Evolutionary conservation across 1,140 invertebrate species (phyloP).

Genomic region (Tetranychus urticae): DNA sequence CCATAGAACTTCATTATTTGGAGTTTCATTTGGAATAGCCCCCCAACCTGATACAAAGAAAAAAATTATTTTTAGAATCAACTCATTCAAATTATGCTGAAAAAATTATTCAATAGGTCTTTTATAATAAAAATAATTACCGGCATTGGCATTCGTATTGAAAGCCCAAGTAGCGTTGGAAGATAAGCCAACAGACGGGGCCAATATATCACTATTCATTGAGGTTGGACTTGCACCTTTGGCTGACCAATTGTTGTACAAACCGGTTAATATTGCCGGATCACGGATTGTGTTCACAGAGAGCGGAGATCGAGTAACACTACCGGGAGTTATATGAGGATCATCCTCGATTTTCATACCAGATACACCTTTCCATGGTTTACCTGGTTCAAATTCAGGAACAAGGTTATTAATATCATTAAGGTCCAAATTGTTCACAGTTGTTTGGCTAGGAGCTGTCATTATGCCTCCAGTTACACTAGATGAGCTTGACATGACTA

Average conservation of each 20-base stretch:
- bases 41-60: not conserved
- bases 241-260: constrained; percentile 35
- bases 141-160: constrained; percentile 33
- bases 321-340: constrained; percentile 84
- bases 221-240: constrained; percentile 21
- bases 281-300: constrained; percentile 22
- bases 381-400: constrained; percentile 91
- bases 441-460: not conserved
- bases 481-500: too few species aligned
- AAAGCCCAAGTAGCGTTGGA: constrained; percentile 64
- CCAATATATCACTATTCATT: constrained; percentile 24
- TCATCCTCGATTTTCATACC: constrained; percentile 93
- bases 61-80: constrained; percentile 6
- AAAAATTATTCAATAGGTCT: constrained; percentile 14
- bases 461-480: not conserved
- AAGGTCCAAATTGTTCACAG: not conserved
- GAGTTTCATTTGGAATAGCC: not conserved
- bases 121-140: constrained; percentile 20
- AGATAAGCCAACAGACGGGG: constrained; percentile 37
- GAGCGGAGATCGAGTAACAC: constrained; percentile 63
- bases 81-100: constrained; percentile 19
- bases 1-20: constrained; percentile 10
- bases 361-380: constrained; percentile 74
- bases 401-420: constrained; percentile 59
- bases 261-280: constrained; percentile 45